Evolutionary conservation across 2,888 invertebrate genomes (phyloP), one percentile per base, ranked within the genome.

Genomic region (Netelia virgata): DNA sequence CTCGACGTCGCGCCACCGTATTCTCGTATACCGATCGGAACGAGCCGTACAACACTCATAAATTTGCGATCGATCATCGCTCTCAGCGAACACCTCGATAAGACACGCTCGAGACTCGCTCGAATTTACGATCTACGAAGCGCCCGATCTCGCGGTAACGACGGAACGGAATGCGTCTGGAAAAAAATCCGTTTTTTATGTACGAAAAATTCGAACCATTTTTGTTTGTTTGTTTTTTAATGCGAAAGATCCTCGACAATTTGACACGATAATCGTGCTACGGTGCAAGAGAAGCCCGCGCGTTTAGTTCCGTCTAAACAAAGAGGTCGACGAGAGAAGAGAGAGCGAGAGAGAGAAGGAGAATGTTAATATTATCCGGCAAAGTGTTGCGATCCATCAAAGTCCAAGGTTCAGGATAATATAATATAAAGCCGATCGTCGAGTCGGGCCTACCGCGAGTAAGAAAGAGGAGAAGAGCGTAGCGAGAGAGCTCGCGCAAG

Each of bases 381-480:
- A 70, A 74, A 78, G 77, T 84, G 74, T 84, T 82, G 76, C 77
- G 82, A 84, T 84, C 82, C 82, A 84, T 84, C 82, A 84, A 75
- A 70, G 82, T 84, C 84, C 68, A 78, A 70, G 82, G 78, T 78
- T 79, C 78, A 70, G 69, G 72, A 82, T 70, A 82, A 84, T 78
- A 78, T 64, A 78, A 82, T 68, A 74, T 75, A 84, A 78, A 78
- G 70, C 72, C 85, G 85, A 82, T 82, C 73, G 74, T 80, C 72
- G 75, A 73, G 36, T 36, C 47, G 70, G 72, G 74, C 55, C 69
- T 53, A 23, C 50, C 36, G 61, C 66, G 70, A 59, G 57, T 59
- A 61, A 73, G 57, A 9, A 36, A 41, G 63, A 72, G 75, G 23
- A 78, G 85, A 87, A 66, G 84, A 55, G 75, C 18, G 75, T 55